Evolutionary conservation across 2,797 vertebrate genomes (phyloP), one percentile per base, ranked within the genome.

Genomic region (Lutjanus argentimaculatus): DNA sequence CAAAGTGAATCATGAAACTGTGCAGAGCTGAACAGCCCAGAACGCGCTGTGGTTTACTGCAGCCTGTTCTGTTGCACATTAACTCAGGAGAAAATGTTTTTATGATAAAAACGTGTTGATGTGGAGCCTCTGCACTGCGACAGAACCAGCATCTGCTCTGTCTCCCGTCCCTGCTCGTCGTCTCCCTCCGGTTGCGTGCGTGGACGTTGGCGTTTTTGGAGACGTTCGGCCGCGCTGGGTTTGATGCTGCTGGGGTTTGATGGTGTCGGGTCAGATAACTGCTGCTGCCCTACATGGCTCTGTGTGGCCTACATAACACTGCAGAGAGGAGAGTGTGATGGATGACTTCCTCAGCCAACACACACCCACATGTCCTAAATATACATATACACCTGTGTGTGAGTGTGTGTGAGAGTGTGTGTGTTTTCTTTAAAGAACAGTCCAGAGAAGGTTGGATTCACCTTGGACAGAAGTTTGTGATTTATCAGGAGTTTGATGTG

Each of bases 281-380:
- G 85, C 68, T 66, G 83, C 77, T 82, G 90, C 0, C 90, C 89
- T 82, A 89, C 82, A 85, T 91, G 86, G 43, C 49, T 78, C 71
- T 6, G 43, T 16, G 75, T 79, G 91, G 64, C 91, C 91, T 90
- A 93, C 58, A 86, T 93, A 77, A 22, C 10, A 15, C 85, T 85
- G 78, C 90, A 59, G 87, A 68, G 81, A 81, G 63, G 58, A 69
- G 75, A 22, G 7, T 4, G 49, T 88, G 88, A 89, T 83, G 87
- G 82, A 91, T 82, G 77, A 75, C 51, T 43, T 8, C 45, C 70
- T 82, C 49, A 0, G 49, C 19, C 51, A 56, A 46, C 46, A 76
- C 74, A 75, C 79, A 59, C 74, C 21, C 52, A 55, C 71, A 17
- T 62, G 87, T 67, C 85, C 91, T 74, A 85, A n/a, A 82, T 80